Percentiles rank a stretch among this genome's conserved stretches.
phyloP scores from a whole-genome alignment of 2,888 invertebrate species.

The Mythimna loreyi region DNA sequence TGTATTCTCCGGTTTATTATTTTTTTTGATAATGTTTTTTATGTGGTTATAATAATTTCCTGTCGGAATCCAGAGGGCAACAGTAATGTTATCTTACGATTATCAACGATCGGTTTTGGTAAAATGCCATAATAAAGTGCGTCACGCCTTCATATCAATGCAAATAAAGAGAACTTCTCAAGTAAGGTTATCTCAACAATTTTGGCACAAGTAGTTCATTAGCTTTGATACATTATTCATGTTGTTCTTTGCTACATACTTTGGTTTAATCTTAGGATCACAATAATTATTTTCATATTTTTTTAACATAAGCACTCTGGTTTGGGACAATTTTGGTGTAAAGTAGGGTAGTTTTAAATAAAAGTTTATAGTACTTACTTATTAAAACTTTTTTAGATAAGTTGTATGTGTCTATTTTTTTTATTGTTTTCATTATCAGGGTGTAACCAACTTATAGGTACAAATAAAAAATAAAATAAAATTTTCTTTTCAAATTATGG shows the following conservation, averaged over 20 bases:
- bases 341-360: neutral
- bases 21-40: slow-evolving; percentile 51
- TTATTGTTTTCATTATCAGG: neutral
- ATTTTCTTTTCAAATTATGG: neutral
- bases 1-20: slow-evolving; percentile 53
- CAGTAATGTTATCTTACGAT: slow-evolving; percentile 39
- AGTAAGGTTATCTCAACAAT: slow-evolving; percentile 42
- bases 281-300: neutral
- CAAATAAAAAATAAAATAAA: neutral
- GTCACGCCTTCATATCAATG: slow-evolving; percentile 31
- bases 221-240: slow-evolving; percentile 27
- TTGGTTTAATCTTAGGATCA: neutral
- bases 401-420: neutral
- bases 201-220: slow-evolving; percentile 25
- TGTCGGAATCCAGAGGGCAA: slow-evolving; percentile 12
- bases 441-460: neutral
- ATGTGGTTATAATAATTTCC: slow-evolving; percentile 27
- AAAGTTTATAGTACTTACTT: neutral
- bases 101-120: slow-evolving; percentile 38
- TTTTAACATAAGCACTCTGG: neutral
- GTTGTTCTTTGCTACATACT: neutral
- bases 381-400: neutral
- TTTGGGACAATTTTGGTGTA: neutral
- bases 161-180: slow-evolving; percentile 13
- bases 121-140: slow-evolving; percentile 46